Base-by-base conservation (phyloP, 2,888 invertebrate genomes). In the Cordylochernes scorpioides region DNA sequence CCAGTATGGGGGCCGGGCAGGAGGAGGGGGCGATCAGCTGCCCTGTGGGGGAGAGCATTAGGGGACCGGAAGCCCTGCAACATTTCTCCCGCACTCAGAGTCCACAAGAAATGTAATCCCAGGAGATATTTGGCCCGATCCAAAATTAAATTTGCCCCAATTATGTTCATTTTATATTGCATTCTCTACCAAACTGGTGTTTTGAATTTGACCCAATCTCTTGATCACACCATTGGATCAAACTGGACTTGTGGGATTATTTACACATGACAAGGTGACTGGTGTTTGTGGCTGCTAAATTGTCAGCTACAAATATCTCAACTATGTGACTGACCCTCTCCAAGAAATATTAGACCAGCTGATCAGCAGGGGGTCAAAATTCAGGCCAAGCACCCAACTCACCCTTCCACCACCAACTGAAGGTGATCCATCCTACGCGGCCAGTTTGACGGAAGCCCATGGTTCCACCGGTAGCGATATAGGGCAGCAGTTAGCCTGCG, bases 21-120 rank as follows among this genome's bases (percentile, higher is more conserved):
- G 82, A 77, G 1, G 80, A 71, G 9, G 88, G 86, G 2, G 78
- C 72, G 36, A 84, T 75, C 46, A 86, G 72, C 55, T 86, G 82
- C 3, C 86, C 88, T 3, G 78, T 78, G 1, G 82, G 82, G 8
- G 80, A 80, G 16, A 88, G 63, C 73, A 82, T 84, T 31, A 88
- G 49, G 0, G 86, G 86, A 1, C 86, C 86, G 3, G 84, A 74
- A 52, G 82, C 84, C 14, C 84, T 84, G 55, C 12, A 57, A n/a
- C n/a, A n/a, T n/a, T n/a, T n/a, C n/a, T n/a, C n/a, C n/a, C n/a
- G n/a, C 17, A 13, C 17, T 27, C 28, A 3, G 22, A 19, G 6
- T 22, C 14, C 24, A 29, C 14, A 6, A 24, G 15, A 10, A 21
- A 29, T 3, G 26, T n/a, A 19, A n/a, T n/a, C n/a, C n/a, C n/a